phyloP scores from a whole-genome alignment of 1,140 invertebrate species.

The Sitodiplosis mosellana region DNA sequence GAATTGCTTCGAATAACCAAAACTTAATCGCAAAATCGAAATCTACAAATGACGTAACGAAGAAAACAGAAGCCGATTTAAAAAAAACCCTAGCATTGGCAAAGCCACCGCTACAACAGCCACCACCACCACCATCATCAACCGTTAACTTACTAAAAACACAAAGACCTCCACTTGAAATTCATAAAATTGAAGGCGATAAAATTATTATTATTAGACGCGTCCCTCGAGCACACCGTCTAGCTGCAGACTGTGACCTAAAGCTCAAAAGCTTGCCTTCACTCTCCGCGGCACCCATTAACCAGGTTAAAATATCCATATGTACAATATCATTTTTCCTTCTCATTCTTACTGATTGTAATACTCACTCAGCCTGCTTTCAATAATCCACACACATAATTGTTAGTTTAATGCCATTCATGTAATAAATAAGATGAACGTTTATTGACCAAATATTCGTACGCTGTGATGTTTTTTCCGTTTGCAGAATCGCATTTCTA shows the following conservation, averaged over 20 bases:
- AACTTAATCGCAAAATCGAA: neutral
- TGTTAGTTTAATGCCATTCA: too few relatives aligned
- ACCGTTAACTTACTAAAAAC: neutral
- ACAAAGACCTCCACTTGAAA: constrained; percentile 4
- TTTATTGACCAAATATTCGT: too few relatives aligned
- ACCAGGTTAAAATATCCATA: neutral
- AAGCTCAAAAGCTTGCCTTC: neutral
- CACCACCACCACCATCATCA: neutral
- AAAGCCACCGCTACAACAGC: neutral
- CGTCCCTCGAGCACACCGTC: constrained; percentile 7
- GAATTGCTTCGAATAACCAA: neutral
- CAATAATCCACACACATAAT: too few relatives aligned
- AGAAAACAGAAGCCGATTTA: too few relatives aligned
- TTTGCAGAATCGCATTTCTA: constrained; percentile 4
- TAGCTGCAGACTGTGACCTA: neutral
- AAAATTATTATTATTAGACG: constrained; percentile 26
- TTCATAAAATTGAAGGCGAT: constrained; percentile 23
- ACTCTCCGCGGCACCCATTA: neutral
- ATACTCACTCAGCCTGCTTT: too few relatives aligned
- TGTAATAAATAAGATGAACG: too few relatives aligned
- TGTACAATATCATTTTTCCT: too few relatives aligned
- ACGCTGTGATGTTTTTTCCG: neutral
- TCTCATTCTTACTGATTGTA: too few relatives aligned
- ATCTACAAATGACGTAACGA: neutral
- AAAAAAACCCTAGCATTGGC: neutral